These are phyloP conservation scores for Poecilus cupreus DNA, from an alignment of 2,888 invertebrate genomes.

Conservation along the genomic window DNA sequence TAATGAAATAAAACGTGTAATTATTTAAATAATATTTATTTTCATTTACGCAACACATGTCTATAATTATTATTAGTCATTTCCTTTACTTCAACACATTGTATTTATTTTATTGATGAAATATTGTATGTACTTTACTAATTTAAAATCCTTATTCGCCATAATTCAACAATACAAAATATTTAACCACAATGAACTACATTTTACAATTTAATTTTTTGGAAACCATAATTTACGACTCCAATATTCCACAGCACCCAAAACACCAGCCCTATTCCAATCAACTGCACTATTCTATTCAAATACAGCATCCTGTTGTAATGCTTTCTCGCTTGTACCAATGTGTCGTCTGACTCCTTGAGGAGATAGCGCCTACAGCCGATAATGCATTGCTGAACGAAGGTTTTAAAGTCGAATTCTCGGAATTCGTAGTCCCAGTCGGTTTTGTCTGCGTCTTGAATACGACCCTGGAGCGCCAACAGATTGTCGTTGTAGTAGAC, in stretches of 20 bases:
- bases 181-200: no score
- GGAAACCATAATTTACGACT: neutral
- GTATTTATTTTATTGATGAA: no score
- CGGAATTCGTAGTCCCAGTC: conserved; percentile 32
- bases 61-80: no score
- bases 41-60: no score
- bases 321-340: conserved; percentile 4
- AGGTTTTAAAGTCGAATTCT: neutral
- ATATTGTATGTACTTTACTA: no score
- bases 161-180: no score
- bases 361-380: conserved; percentile 32
- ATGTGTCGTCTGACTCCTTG: conserved; percentile 17
- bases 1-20: no score
- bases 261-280: neutral
- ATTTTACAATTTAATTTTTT: neutral
- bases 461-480: neutral
- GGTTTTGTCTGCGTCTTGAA: neutral
- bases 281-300: neutral
- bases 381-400: neutral
- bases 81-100: no score
- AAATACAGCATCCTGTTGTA: conserved; percentile 15
- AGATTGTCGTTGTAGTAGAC: conserved; percentile 3
- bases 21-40: no score
- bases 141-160: no score
- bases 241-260: conserved; percentile 7